Conservation (phyloP, 2,888 invertebrate genomes). For the Epistrophe grossulariae region DNA sequence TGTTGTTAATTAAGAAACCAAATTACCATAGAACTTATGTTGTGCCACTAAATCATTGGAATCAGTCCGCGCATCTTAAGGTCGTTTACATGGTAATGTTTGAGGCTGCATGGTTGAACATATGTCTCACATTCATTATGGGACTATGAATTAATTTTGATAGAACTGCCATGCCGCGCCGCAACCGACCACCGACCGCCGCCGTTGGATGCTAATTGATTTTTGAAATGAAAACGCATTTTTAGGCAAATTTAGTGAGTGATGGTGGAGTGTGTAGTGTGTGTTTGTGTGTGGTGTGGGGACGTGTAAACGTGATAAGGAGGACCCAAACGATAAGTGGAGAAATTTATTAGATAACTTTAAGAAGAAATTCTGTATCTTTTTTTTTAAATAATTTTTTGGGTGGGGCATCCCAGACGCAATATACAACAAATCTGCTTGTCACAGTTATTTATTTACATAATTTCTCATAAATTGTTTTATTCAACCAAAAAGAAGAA, state of each 20-base stretch:
- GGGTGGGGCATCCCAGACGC: slow-evolving; percentile 7
- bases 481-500: background rate
- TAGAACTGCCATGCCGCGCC: slow-evolving; percentile 31
- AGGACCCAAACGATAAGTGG: slow-evolving; percentile 54
- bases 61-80: slow-evolving; percentile 58
- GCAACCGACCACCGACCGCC: slow-evolving; percentile 47
- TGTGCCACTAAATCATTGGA: slow-evolving; percentile 67
- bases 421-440: slow-evolving; percentile 25
- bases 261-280: slow-evolving; percentile 28
- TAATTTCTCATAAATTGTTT: slow-evolving; percentile 31
- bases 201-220: slow-evolving; percentile 73
- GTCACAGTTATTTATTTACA: slow-evolving; percentile 48
- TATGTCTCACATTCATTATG: slow-evolving; percentile 70
- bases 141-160: slow-evolving; percentile 66
- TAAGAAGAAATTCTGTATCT: slow-evolving; percentile 3
- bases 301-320: slow-evolving; percentile 45
- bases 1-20: slow-evolving; percentile 69
- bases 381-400: background rate
- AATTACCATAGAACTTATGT: slow-evolving; percentile 67
- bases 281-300: slow-evolving; percentile 8
- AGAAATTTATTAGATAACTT: slow-evolving; percentile 57
- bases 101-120: slow-evolving; percentile 63
- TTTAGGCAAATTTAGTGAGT: slow-evolving; percentile 64
- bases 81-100: slow-evolving; percentile 68
- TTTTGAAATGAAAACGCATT: slow-evolving; percentile 68